phyloP scores from a whole-genome alignment of 2,888 invertebrate species.

The Orthonychiurus folsomi region DNA sequence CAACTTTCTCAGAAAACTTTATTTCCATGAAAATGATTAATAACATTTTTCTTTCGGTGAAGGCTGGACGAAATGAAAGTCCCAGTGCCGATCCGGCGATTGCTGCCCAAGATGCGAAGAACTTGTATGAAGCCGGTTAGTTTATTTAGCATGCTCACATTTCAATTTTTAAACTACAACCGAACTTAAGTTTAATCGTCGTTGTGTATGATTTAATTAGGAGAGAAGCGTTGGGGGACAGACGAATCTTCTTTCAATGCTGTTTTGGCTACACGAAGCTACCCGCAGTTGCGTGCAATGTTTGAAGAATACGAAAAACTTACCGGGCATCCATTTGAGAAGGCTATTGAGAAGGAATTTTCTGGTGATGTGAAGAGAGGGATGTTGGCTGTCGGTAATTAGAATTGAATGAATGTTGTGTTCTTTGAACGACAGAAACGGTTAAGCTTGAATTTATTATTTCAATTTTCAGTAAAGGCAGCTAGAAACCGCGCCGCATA shows the following conservation, averaged over 20 bases:
- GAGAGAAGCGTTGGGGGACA: slow-evolving; percentile 52
- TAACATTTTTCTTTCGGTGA: slow-evolving; percentile 20
- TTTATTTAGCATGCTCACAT: slow-evolving; percentile 18
- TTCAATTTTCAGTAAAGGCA: slow-evolving; percentile 57
- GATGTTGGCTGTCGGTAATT: slow-evolving; percentile 70
- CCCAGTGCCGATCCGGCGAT: slow-evolving; percentile 58
- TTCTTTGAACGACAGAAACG: not conserved
- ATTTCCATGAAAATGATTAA: slow-evolving; percentile 5
- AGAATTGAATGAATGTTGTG: not conserved
- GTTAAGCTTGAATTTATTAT: not conserved
- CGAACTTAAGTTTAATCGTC: not conserved
- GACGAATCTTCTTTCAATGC: slow-evolving; percentile 80
- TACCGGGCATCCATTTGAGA: slow-evolving; percentile 63
- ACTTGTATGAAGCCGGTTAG: slow-evolving; percentile 62
- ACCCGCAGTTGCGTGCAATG: slow-evolving; percentile 73
- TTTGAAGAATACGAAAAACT: slow-evolving; percentile 65
- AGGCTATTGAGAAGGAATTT: slow-evolving; percentile 72
- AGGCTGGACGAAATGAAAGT: slow-evolving; percentile 72
- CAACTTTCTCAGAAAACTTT: too few species aligned
- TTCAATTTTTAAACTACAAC: slow-evolving; percentile 9
- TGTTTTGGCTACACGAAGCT: slow-evolving; percentile 74
- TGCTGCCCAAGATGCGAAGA: slow-evolving; percentile 74
- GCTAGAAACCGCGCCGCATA: slow-evolving; percentile 69
- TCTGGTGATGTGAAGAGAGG: slow-evolving; percentile 77
- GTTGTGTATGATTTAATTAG: not conserved